Percentiles rank a stretch among this genome's conserved stretches.
Conservation (phyloP, 2,113 vertebrate genomes). For the Onychorhynchus coronatus region DNA sequence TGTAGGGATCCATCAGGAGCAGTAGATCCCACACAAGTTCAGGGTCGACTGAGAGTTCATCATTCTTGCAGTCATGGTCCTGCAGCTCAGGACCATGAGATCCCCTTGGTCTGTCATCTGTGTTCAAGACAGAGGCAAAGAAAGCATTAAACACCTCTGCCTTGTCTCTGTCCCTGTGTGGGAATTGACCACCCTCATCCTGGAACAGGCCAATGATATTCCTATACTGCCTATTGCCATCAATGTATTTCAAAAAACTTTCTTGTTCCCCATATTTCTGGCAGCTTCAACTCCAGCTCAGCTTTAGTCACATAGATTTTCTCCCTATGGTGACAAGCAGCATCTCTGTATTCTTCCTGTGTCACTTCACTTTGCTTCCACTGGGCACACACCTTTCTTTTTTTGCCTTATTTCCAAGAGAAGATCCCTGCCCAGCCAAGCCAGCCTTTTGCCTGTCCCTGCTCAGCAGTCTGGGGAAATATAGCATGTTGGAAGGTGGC, state of each 20-base stretch:
- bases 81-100: background rate
- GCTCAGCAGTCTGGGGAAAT: background rate
- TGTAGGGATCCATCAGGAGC: background rate
- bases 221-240: background rate
- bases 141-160: background rate
- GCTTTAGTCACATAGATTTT: background rate
- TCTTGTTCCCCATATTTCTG: background rate
- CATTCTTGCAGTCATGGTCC: background rate
- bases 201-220: background rate
- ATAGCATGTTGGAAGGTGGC: fast-evolving
- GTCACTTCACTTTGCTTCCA: background rate
- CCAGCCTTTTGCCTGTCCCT: background rate
- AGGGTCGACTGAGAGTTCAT: background rate
- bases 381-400: background rate
- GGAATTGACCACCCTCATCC: background rate
- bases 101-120: background rate
- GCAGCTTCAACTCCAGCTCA: background rate
- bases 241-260: background rate
- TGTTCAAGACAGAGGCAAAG: background rate
- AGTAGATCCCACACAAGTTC: background rate
- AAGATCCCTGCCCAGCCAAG: background rate
- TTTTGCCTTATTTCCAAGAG: background rate
- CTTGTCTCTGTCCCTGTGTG: background rate
- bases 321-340: background rate
- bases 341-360: background rate